phyloP scores from a whole-genome alignment of 2,113 vertebrate species.

The Asarcornis scutulata region DNA sequence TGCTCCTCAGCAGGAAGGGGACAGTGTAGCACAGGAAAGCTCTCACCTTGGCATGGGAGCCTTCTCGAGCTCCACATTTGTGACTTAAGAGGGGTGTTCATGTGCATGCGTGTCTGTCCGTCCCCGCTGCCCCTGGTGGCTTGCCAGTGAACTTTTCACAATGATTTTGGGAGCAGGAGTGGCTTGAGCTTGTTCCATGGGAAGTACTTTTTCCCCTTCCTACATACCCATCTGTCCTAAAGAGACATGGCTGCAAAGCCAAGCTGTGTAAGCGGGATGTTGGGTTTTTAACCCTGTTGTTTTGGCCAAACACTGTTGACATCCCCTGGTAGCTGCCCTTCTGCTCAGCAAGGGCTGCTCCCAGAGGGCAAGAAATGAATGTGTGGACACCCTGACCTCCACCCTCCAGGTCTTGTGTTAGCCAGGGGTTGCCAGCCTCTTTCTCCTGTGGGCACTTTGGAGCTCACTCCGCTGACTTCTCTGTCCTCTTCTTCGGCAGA shows the following conservation, averaged over 20 bases:
- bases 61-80: not conserved
- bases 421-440: not conserved
- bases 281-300: not conserved
- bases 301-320: not conserved
- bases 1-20: not conserved
- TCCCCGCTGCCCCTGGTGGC: not conserved
- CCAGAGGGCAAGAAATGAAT: not conserved
- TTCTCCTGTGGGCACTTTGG: not conserved
- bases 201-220: not conserved
- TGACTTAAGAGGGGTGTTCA: not conserved
- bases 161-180: not conserved
- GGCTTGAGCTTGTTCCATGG: not conserved
- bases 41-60: not conserved
- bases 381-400: not conserved
- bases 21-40: not conserved
- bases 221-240: not conserved
- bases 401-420: not conserved
- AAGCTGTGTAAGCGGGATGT: accelerated
- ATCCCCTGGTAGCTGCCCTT: not conserved
- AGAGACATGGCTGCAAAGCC: not conserved
- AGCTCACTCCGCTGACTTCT: not conserved
- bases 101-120: not conserved
- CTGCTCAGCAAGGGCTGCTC: not conserved
- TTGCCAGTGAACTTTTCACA: not conserved
- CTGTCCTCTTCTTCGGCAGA: conserved; percentile 64